Base-by-base conservation (phyloP, 2,888 invertebrate species). In the Portevinia maculata region DNA sequence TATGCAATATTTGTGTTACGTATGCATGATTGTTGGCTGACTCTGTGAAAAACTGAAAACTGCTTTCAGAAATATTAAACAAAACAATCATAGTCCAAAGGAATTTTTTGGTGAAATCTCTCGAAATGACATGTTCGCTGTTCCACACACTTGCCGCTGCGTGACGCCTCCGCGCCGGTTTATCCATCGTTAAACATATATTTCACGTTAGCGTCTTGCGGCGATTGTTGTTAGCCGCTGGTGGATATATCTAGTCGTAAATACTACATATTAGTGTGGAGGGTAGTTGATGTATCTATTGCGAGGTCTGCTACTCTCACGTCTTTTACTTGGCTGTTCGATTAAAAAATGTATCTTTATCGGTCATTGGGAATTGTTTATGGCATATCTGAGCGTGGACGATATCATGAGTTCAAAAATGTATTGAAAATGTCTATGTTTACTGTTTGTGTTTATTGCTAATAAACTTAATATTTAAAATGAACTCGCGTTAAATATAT, bases 61-160 rank as follows among this genome's bases (percentile, higher is more conserved):
- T 17, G 11, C 41, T 57, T 46, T 48, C 13, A 28, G 44, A 70
- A 37, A 39, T 37, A 64, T 21, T 60, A 21, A 21, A 41, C 28
- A 21, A 17, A 50, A 39, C 52, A 37, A 24, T 19, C 53, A 17
- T 24, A 44, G 32, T 53, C 52, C 13, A 53, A 62, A 62, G 57
- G 44, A 53, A 71, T 60, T 65, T 67, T 37, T 62, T n/a, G n/a
- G 69, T 79, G 64, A 75, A 81, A 75, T 69, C 55, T 64, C 75
- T 75, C 69, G n/a, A 64, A 52, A 75, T n/a, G 62, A 74, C 75
- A 81, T 75, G 69, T 70, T 46, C 60, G 48, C 24, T 37, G 52
- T 64, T 70, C 75, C 69, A 69, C 79, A n/a, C 69, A 81, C 75
- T 69, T 75, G 69, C 69, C 75, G 52, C 30, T 64, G 69, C n/a